These are phyloP conservation scores for Eudorcas thomsonii DNA, from an alignment of 2,113 vertebrate genomes.

Conservation along the genomic window DNA sequence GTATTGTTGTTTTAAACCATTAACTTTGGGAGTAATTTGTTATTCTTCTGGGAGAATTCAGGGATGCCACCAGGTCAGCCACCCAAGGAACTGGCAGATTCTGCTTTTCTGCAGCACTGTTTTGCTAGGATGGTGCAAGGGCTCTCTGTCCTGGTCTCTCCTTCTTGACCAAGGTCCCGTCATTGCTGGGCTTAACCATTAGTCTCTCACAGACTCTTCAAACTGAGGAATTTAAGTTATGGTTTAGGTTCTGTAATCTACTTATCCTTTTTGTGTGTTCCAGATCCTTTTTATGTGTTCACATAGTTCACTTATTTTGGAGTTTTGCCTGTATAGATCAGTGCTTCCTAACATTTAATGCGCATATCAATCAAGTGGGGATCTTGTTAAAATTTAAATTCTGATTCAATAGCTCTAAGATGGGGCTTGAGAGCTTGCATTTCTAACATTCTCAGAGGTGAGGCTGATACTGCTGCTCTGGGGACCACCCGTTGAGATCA, in stretches of 20 bases:
- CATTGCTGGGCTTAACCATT: background rate
- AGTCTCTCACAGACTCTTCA: background rate
- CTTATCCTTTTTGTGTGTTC: background rate
- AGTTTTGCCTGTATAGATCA: background rate
- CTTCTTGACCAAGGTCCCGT: background rate
- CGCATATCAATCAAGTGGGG: background rate
- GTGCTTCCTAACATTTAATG: background rate
- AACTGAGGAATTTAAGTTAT: background rate
- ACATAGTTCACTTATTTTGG: background rate
- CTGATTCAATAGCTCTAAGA: background rate
- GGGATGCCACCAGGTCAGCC: background rate
- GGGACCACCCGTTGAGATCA: background rate
- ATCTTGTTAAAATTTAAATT: background rate
- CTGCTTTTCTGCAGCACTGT: background rate
- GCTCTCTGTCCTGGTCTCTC: background rate
- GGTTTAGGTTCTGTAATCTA: background rate
- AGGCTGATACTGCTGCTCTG: background rate
- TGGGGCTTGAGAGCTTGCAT: background rate
- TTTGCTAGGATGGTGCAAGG: background rate
- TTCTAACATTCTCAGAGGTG: background rate
- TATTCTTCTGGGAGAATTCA: background rate
- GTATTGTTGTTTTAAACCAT: background rate
- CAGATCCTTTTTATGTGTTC: background rate
- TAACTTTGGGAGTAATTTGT: background rate
- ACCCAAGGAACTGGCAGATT: background rate